Conservation (phyloP, 2,888 invertebrate genomes). For the Cerceris ruficornis region DNA sequence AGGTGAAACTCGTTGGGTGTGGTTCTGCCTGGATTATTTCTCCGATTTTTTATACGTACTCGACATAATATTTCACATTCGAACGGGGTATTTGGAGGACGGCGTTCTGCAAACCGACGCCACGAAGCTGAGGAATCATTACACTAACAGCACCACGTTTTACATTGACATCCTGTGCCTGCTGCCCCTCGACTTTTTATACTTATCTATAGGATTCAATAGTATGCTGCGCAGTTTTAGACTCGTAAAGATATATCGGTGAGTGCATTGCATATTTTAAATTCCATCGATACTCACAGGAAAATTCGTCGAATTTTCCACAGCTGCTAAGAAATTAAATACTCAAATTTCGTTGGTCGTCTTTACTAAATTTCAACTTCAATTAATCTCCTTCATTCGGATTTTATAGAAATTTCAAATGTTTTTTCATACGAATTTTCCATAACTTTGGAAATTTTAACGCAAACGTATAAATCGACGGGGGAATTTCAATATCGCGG, state of each 20-base stretch:
- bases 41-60: constrained; percentile 97
- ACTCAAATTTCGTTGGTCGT: neutral
- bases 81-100: constrained; percentile 98
- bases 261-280: constrained; percentile 43
- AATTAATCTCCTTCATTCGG: no score
- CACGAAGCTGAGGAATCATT: constrained; percentile 95
- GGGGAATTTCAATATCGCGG: neutral
- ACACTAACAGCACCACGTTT: constrained; percentile 98
- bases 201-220: constrained; percentile 98
- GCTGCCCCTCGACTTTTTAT: constrained; percentile 98
- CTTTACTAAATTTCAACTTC: neutral
- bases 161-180: constrained; percentile 99
- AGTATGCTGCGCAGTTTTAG: constrained; percentile 97
- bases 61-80: constrained; percentile 98
- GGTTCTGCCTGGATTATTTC: constrained; percentile 98
- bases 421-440: no score
- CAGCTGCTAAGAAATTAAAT: neutral
- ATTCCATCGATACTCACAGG: neutral
- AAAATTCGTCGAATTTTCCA: neutral
- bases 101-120: constrained; percentile 98
- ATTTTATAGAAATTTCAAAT: no score
- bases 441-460: no score
- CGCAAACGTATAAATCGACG: no score
- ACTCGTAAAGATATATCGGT: constrained; percentile 96
- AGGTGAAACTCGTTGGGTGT: constrained; percentile 94